Evolutionary conservation across 2,113 vertebrate genomes (phyloP), one percentile per base, ranked within the genome.

Genomic region (Mustela nigripes): DNA sequence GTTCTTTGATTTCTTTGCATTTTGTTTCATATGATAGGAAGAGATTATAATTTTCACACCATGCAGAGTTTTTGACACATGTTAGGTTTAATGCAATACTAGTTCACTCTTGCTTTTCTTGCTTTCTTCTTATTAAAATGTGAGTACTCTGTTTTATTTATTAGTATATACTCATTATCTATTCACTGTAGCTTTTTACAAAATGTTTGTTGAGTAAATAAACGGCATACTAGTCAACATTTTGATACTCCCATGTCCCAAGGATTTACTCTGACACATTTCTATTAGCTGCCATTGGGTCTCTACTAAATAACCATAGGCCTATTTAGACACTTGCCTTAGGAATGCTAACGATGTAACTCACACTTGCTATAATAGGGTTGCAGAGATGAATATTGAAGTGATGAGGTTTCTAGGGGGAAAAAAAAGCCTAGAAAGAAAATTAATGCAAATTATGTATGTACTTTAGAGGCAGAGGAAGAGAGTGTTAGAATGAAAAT

Each of bases 151-250:
- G 28, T 58, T n/a, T 89, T 42, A 69, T 28, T 45, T 93, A 33
- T 88, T 50, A 85, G 26, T 76, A 10, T 79, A n/a, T 60, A 56
- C 36, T 97, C 48, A 58, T 31, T 15, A 36, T 56, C 12, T 78
- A n/a, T 3, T 5, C 39, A 53, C 22, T 80, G 1, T 36, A 93
- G 7, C 1, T 69, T 5, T 39, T 50, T 36, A 81, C 1, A 81
- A 76, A 95, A 89, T 67, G n/a, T 76, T 83, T 85, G 26, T 58
- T 85, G 58, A 79, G 33, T 91, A 65, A 78, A 78, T 90, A 87
- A 78, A 39, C 90, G n/a, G 4, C 22, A 83, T 28, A 9, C 8
- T 58, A 42, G 1, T 79, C 10, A 78, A 50, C 1, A 39, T 39
- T 90, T 84, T 82, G 11, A 69, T 80, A 67, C 0, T 16, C 73